phyloP scores from a whole-genome alignment of 2,888 invertebrate species.

The Hirtodrosophila cameraria region DNA sequence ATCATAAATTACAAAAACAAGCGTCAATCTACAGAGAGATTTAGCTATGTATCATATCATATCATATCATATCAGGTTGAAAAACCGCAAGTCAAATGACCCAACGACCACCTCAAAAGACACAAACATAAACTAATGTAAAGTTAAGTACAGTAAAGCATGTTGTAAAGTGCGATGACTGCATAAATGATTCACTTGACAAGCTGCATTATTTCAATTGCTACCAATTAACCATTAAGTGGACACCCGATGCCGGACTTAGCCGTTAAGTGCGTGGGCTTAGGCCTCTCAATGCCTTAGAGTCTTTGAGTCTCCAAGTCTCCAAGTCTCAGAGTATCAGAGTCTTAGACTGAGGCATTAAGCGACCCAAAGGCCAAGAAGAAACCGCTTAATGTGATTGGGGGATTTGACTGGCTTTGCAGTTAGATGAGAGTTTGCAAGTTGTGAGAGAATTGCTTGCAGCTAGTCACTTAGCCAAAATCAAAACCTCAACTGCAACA shows the following conservation, averaged over 20 bases:
- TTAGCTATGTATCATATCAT: constrained; percentile 6
- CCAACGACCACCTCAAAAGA: constrained; percentile 31
- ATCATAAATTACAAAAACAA: constrained; percentile 67
- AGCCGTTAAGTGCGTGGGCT: constrained; percentile 37
- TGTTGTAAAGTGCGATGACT: constrained; percentile 7
- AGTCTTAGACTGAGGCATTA: background rate
- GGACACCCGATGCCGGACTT: constrained; percentile 21
- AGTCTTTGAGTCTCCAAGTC: too few species aligned
- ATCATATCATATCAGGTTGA: too few species aligned
- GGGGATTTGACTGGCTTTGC: constrained; percentile 19
- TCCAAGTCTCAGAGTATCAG: too few species aligned
- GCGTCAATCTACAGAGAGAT: background rate
- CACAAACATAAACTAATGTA: background rate
- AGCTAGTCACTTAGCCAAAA: constrained; percentile 25
- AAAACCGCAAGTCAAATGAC: constrained; percentile 49
- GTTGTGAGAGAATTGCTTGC: too few species aligned
- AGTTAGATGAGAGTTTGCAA: background rate
- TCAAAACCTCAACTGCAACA: constrained; percentile 9
- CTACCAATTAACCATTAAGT: constrained; percentile 46
- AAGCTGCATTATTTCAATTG: constrained; percentile 52
- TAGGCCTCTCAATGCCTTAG: constrained; percentile 29
- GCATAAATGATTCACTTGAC: constrained; percentile 46
- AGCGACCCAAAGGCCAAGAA: constrained; percentile 11
- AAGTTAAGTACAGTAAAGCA: too few species aligned
- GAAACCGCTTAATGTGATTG: constrained; percentile 38